Evolutionary conservation across 2,888 invertebrate genomes (phyloP).

Genomic region (Mythimna ferrago): DNA sequence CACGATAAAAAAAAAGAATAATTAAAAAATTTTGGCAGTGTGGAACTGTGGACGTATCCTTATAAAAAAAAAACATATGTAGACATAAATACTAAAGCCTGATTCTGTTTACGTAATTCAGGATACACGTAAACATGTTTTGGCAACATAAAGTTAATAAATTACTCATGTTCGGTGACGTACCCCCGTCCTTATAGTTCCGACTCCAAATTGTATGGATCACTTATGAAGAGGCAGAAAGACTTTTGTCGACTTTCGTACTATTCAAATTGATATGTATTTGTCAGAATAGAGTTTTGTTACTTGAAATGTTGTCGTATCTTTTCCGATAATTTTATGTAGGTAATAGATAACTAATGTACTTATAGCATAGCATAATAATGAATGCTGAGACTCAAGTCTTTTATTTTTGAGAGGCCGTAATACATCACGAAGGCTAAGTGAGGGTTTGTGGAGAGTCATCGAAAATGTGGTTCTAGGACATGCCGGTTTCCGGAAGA

Average conservation of each 20-base stretch:
- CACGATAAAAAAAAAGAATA: no score
- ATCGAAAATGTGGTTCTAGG: no score
- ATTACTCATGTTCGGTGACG: slow-evolving; percentile 61
- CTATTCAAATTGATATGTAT: slow-evolving; percentile 35
- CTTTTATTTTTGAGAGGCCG: no score
- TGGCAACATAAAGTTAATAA: slow-evolving; percentile 68
- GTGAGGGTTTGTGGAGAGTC: no score
- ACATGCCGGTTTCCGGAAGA: no score
- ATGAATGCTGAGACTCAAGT: no score
- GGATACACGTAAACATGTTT: slow-evolving; percentile 69
- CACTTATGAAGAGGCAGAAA: slow-evolving; percentile 43
- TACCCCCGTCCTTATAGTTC: slow-evolving; percentile 40
- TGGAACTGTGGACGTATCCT: not conserved
- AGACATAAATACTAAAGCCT: slow-evolving; percentile 24
- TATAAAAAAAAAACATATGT: not conserved
- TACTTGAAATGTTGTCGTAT: not conserved
- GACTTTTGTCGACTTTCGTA: slow-evolving; percentile 44
- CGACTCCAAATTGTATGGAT: slow-evolving; percentile 46
- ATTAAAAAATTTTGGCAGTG: no score
- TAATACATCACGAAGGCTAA: no score
- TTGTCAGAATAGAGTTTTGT: slow-evolving; percentile 8
- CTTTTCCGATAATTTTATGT: not conserved
- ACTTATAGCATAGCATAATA: not conserved
- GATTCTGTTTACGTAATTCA: slow-evolving; percentile 53
- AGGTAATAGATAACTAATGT: not conserved